Percentiles rank a stretch among this genome's conserved stretches.
Conservation (phyloP, 2,888 invertebrate species). For the Lochmaea crataegi region DNA sequence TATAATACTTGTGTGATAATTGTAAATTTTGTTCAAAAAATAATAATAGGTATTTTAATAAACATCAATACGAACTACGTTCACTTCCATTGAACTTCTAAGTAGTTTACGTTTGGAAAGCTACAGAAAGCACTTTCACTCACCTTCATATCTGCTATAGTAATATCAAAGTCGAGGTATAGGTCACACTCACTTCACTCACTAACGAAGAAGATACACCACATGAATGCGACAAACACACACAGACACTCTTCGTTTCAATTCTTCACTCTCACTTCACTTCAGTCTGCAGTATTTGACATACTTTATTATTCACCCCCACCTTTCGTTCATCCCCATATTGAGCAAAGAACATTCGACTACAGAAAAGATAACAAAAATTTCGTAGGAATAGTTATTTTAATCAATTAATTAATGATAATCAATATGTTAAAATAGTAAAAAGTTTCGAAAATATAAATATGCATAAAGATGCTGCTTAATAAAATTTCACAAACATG, state of each 20-base stretch:
- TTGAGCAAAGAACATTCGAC: not conserved
- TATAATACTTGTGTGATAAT: too few species aligned
- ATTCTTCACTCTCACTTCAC: slow-evolving; percentile 61
- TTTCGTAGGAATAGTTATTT: too few species aligned
- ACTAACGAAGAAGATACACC: slow-evolving; percentile 18
- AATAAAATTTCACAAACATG: too few species aligned
- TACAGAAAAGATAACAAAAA: not conserved
- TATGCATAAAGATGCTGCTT: too few species aligned
- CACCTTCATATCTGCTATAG: slow-evolving; percentile 55
- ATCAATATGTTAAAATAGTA: too few species aligned
- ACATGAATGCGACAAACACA: slow-evolving; percentile 42
- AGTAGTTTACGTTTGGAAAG: slow-evolving; percentile 18
- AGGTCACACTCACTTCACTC: slow-evolving; percentile 48
- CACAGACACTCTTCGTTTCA: slow-evolving; percentile 41
- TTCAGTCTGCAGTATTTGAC: slow-evolving; percentile 11
- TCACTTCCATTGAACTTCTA: not conserved
- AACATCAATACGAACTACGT: not conserved
- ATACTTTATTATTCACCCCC: slow-evolving; percentile 8
- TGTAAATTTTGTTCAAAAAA: not conserved
- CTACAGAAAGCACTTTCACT: slow-evolving; percentile 32
- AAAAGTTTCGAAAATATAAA: too few species aligned
- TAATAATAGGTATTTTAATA: not conserved
- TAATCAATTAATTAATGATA: too few species aligned
- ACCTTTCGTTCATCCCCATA: not conserved
- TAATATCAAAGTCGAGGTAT: slow-evolving; percentile 52